Base-by-base conservation (phyloP, 37 sponge, comb jelly and placozoan genomes). In the Eunapius fragilis region DNA sequence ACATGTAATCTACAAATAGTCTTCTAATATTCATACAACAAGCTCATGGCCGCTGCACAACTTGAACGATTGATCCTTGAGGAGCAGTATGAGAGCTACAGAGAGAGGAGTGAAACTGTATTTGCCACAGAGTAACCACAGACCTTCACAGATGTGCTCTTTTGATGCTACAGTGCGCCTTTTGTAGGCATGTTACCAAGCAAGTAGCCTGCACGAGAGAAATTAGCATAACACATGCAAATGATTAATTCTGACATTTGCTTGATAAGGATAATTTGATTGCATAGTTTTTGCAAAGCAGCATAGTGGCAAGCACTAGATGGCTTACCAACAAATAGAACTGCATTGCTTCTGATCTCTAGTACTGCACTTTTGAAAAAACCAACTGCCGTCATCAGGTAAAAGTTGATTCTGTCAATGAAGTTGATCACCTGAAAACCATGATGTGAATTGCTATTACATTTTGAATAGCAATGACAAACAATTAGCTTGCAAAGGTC, bases 291-390 rank as follows among this genome's bases (percentile, higher is more conserved):
- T n/a, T n/a, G n/a, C n/a, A n/a, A n/a, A n/a, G n/a, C n/a, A n/a
- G n/a, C n/a, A n/a, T n/a, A n/a, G n/a, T n/a, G n/a, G n/a, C n/a
- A n/a, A n/a, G n/a, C n/a, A n/a, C n/a, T n/a, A n/a, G n/a, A n/a
- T n/a, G n/a, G n/a, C 96, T 82, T 76, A 92, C 98, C 98, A 31
- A 95, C 96, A 87, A 98, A 89, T 4, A 96, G 84, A 22, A 96
- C 94, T 35, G 98, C 98, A 80, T 94, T 98, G 23, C 89, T 75
- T 77, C 87, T 85, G 9, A 98, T 84, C 17, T 86, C 86, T 23
- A 89, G 85, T 89, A 92, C 94, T 78, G 85, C 77, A 77, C 91
- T 91, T 81, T 96, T 95, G 84, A 96, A 98, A 79, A 98, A 98
- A 13, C 77, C 80, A 70, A 94, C 92, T 74, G 94, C 83, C 23